Evolutionary conservation across 2,797 vertebrate genomes (phyloP).

Genomic region (Propithecus deckenii): DNA sequence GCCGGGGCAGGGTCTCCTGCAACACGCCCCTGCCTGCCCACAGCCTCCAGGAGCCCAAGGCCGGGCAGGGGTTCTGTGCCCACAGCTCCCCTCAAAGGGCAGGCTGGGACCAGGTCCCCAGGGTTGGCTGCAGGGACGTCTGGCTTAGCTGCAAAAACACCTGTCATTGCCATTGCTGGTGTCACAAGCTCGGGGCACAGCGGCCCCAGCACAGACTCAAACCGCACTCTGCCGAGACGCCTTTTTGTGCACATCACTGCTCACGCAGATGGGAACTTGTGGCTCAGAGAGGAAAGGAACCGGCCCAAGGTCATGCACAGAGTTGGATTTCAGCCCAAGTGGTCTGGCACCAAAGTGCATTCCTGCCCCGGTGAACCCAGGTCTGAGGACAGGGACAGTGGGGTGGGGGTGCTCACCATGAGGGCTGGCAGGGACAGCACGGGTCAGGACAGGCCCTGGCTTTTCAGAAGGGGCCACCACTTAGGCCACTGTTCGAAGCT

Average conservation of each 20-base stretch:
- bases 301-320: not conserved
- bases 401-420: not conserved
- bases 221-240: accelerated
- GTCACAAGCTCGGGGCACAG: not conserved
- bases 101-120: not conserved
- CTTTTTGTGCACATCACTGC: not conserved
- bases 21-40: not conserved
- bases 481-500: not conserved
- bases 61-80: not conserved
- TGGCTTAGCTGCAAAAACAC: not conserved
- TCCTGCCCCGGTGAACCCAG: not conserved
- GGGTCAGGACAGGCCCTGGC: not conserved
- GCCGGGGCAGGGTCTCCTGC: too few relatives aligned
- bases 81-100: too few relatives aligned
- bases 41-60: not conserved
- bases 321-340: accelerated
- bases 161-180: not conserved
- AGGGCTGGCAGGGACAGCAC: not conserved
- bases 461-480: accelerated
- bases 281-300: not conserved
- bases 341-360: not conserved
- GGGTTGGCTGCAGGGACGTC: not conserved
- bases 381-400: accelerated
- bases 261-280: too few relatives aligned
- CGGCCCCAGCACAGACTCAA: accelerated